Base-by-base conservation (phyloP, 2,888 invertebrate genomes). In the Cyaniris semiargus region DNA sequence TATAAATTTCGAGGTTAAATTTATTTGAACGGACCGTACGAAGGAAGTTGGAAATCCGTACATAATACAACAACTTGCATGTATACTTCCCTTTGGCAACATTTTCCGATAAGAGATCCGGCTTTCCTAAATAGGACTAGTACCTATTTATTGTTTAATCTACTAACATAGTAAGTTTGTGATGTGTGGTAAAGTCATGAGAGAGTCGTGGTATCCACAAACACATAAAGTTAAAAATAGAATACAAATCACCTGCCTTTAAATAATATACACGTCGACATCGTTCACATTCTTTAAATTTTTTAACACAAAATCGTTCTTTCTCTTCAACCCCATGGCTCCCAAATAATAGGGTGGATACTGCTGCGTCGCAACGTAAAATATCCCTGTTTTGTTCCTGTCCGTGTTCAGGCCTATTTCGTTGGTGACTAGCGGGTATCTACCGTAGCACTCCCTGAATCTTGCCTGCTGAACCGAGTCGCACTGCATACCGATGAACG, bases 261-360 rank as follows among this genome's bases (percentile, higher is more conserved):
- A 71, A 44, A 71, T n/a, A 10, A 38, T n/a, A 71, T 38, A 71
- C 38, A 71, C 21, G 21, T 71, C 71, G 21, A 71, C n/a, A 71
- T 71, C 34, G n/a, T 71, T 71, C 21, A 44, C n/a, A 38, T 38
- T 38, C 13, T 76, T 81, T 1, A 58, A 10, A 0, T 31, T 60
- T 2, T 78, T 80, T 15, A 79, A 7, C 5, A 78, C 70, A 72
- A 84, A 86, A 77, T 90, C 89, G 58, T 87, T 82, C 15, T 89
- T 86, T 48, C 80, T 87, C 53, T 84, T 83, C 72, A 91, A 70
- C 0, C 92, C 92, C 21, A 87, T 88, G 23, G 86, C 81, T 0
- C 89, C 91, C 76, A 92, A 81, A 80, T 82, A 88, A 79, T 88
- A 92, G 0, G 92, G 92, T 48, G 82, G 90, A 66, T 81, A 82